Evolutionary conservation across 2,113 vertebrate species (phyloP), one percentile per base, ranked within the genome.

Genomic region (Cottus gobio): DNA sequence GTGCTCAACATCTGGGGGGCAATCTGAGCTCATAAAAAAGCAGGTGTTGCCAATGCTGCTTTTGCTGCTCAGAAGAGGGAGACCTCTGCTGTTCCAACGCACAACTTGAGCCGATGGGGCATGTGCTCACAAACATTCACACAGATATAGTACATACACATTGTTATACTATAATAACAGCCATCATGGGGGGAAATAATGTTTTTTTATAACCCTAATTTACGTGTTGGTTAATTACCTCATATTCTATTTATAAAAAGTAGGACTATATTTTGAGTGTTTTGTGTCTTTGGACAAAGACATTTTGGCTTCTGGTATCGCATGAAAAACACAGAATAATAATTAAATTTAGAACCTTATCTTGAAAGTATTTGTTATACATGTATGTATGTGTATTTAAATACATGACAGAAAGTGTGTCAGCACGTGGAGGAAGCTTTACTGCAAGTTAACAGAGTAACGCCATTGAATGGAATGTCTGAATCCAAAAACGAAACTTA

Each of bases 41-140:
- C 16, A 48, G 18, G 37, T 42, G 56, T 30, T 34, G 56, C n/a
- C 36, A n/a, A 20, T 52, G 30, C 31, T 46, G 16, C 50, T 54
- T 37, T 10, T 64, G 30, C 46, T 67, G 16, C 28, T 30, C 54
- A 30, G 52, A 63, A 16, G n/a, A 82, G 71, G 66, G 78, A 84
- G 85, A 87, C 82, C 82, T 87, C 78, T 86, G 87, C 79, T 86
- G 68, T 84, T 62, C 26, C 42, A 79, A 74, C 39, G 46, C 62
- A 71, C 31, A 58, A 34, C 46, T 50, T 15, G 11, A 52, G 56
- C 31, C 36, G 24, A 26, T 20, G 11, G 18, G 15, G 10, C 26
- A 9, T 50, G n/a, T 3, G 0, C n/a, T 28, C 31, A 37, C 30
- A 30, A 4, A n/a, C 30, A 50, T 7, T 24, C 34, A 67, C 31